Base-by-base conservation (phyloP, 1,140 invertebrate species). In the Heliconius congener region DNA sequence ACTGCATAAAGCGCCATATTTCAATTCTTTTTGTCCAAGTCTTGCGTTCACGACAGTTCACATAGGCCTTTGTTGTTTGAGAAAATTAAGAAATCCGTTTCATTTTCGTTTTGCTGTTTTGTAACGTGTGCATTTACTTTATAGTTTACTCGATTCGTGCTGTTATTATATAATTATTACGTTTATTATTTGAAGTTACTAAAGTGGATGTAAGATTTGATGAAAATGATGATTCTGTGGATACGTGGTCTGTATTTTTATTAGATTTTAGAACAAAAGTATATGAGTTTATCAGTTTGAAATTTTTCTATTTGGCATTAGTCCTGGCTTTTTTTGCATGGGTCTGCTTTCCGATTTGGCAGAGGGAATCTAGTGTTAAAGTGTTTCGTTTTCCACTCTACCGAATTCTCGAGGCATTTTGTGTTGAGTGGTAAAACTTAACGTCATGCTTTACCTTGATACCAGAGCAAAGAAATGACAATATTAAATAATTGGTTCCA, bases 51-150 rank as follows among this genome's bases (percentile, higher is more conserved):
- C 55, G n/a, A 71, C 71, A 71, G 71, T 37, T 37, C 71, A 11
- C 71, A 73, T 39, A 46, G 42, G 71, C 42, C 34, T 73, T 73
- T 73, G 60, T 57, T 57, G 71, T 73, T 39, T 39, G 71, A 73
- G 71, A 73, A 46, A 37, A 73, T 73, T 73, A 73, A 42, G 71
- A 73, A 73, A 73, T 39, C 13, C 60, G 60, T 27, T 27, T 66
- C 60, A 27, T 66, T 66, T 66, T 27, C 8, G n/a, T 57, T 57
- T 57, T 57, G 55, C 55, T 23, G 55, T 66, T 66, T 66, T 66
- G 60, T 66, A 66, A 66, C 23, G 60, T 66, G 27, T 66, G 60
- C 23, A 66, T 27, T 66, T 27, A 66, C 60, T 30, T 27, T 66
- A 27, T 27, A 27, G 60, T 66, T 66, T 16, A 66, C 60, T 66